Evolutionary conservation across 2,797 vertebrate species (phyloP).

Genomic region (Enteromius radiatus): DNA sequence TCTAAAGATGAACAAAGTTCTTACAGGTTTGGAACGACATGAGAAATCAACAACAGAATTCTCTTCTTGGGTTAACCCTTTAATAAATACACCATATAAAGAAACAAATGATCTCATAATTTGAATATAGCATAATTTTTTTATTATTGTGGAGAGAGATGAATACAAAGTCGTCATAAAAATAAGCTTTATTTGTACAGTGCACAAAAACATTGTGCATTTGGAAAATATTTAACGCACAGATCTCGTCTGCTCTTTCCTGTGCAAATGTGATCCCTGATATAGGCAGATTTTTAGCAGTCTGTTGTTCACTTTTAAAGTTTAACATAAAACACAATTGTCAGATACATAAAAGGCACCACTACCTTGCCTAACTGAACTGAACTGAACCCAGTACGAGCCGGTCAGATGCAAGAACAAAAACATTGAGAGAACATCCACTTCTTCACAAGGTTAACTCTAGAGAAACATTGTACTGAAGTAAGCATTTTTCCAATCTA

Average conservation of each 20-base stretch:
- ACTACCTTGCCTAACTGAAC: conserved; percentile 4
- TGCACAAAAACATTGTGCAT: conserved; percentile 35
- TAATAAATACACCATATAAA: neutral
- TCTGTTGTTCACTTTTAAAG: conserved; percentile 34
- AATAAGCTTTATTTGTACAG: conserved; percentile 51
- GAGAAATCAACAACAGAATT: neutral
- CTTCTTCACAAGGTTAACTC: neutral
- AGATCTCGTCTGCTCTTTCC: neutral
- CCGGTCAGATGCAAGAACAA: conserved; percentile 24
- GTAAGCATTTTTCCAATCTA: conserved; percentile 17
- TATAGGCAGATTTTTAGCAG: conserved; percentile 30
- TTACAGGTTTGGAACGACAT: too few species aligned
- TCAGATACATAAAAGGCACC: conserved; percentile 46
- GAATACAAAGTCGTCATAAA: conserved; percentile 50
- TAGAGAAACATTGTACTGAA: neutral
- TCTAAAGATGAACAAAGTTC: too few species aligned
- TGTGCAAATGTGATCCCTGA: conserved; percentile 51
- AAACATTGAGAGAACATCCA: conserved; percentile 4
- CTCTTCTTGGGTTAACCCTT: neutral
- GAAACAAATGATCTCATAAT: neutral
- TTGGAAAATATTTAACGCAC: conserved; percentile 28
- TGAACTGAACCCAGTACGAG: conserved; percentile 8
- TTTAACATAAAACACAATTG: conserved; percentile 30
- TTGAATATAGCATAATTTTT: conserved; percentile 25
- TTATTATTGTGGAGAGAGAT: conserved; percentile 39